Evolutionary conservation across 1,140 invertebrate species (phyloP).

Genomic region (Papilio polytes): DNA sequence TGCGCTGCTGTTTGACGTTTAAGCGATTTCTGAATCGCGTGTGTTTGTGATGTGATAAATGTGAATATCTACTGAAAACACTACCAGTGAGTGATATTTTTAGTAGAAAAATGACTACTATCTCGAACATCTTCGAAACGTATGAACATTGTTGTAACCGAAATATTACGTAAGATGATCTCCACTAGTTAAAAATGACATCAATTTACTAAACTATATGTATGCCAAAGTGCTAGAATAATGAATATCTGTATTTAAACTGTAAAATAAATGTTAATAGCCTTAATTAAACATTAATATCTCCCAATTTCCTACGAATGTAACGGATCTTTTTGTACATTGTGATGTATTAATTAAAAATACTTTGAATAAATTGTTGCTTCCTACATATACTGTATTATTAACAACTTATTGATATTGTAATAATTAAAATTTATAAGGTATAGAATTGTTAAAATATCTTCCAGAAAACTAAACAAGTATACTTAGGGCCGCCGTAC

Average conservation of each 20-base stretch:
- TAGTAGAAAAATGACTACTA: not conserved
- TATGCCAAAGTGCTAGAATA: constrained; percentile 16
- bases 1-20: constrained; percentile 80
- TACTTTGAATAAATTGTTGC: not conserved
- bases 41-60: not conserved
- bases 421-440: not conserved
- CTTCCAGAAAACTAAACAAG: not conserved
- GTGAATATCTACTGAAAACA: not conserved
- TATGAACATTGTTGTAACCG: not conserved
- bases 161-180: not conserved
- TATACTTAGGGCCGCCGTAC: not conserved
- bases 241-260: not conserved
- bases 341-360: not conserved
- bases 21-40: constrained; percentile 27
- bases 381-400: not conserved
- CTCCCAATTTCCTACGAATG: not conserved
- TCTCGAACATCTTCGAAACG: not conserved
- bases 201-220: not conserved
- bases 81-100: not conserved
- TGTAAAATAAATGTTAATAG: not conserved
- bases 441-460: not conserved
- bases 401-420: not conserved
- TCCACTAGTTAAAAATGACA: not conserved
- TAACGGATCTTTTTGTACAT: not conserved
- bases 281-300: not conserved